A percentile compares a stretch with the other conserved stretches of the same genome.
phyloP scores from a whole-genome alignment of 2,113 vertebrate genomes.

The Amphiprion percula region DNA sequence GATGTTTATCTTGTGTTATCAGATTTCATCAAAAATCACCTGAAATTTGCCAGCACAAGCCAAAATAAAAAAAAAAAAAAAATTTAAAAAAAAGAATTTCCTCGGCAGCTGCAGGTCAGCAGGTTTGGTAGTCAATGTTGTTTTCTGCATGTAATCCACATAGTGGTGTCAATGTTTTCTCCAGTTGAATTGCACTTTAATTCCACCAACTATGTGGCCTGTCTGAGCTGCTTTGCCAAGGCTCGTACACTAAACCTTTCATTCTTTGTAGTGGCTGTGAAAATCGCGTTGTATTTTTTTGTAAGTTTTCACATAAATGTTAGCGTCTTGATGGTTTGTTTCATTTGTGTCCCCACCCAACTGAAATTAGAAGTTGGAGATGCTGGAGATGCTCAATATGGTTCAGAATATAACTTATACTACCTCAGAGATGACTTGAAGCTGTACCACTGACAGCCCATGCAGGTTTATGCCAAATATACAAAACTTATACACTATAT shows the following conservation, averaged over 20 bases:
- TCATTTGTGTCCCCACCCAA: slow-evolving; percentile 41
- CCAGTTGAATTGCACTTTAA: slow-evolving; percentile 55
- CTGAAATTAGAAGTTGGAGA: slow-evolving; percentile 32
- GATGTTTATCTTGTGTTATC: slow-evolving; percentile 29
- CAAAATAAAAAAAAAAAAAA: slow-evolving; percentile 12
- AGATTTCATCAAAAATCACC: slow-evolving; percentile 16
- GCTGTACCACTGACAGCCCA: not conserved
- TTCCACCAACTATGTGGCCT: slow-evolving; percentile 68
- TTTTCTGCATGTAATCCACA: slow-evolving; percentile 53
- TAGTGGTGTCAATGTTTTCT: slow-evolving; percentile 33
- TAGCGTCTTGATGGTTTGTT: slow-evolving; percentile 28
- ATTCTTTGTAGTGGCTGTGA: slow-evolving; percentile 18
- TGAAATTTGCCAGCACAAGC: slow-evolving; percentile 7
- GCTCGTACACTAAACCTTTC: slow-evolving; percentile 13
- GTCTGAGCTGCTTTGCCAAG: slow-evolving; percentile 57
- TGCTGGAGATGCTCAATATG: not conserved
- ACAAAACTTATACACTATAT: not conserved
- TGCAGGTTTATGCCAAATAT: slow-evolving; percentile 11
- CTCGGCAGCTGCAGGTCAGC: not conserved
- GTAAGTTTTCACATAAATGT: slow-evolving; percentile 8
- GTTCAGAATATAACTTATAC: not conserved
- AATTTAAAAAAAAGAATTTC: not conserved
- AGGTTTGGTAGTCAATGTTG: slow-evolving; percentile 17
- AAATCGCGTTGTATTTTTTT: slow-evolving; percentile 18
- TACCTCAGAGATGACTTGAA: not conserved